phyloP scores from a whole-genome alignment of 2,113 vertebrate species.

The Nyctibius bracteatus region DNA sequence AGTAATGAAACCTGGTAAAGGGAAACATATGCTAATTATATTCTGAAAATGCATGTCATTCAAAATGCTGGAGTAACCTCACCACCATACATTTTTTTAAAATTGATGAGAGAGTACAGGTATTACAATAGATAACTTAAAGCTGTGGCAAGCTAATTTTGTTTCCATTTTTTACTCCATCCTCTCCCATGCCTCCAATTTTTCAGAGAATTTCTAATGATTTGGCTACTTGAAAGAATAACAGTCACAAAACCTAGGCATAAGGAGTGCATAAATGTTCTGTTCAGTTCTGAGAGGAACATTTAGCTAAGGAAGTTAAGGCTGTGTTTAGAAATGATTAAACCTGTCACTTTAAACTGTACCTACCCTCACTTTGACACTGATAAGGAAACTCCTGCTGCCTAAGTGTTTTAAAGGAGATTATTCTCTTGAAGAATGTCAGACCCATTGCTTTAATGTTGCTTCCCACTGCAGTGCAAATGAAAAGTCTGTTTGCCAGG shows the following conservation, averaged over 20 bases:
- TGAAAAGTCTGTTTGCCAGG: not conserved
- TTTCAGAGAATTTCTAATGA: not conserved
- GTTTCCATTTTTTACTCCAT: not conserved
- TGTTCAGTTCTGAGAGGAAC: not conserved
- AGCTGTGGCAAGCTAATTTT: not conserved
- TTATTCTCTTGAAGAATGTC: not conserved
- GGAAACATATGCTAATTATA: not conserved
- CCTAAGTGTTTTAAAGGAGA: not conserved
- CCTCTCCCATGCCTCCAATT: fast-evolving
- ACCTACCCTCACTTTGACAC: not conserved
- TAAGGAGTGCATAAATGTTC: not conserved
- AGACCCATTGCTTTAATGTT: not conserved
- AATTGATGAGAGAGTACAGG: not conserved
- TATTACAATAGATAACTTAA: not conserved
- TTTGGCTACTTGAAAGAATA: not conserved
- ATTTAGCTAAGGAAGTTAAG: not conserved
- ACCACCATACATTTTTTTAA: not conserved
- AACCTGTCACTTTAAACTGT: not conserved
- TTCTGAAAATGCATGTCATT: not conserved
- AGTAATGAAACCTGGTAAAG: not conserved
- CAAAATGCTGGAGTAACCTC: not conserved
- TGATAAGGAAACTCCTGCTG: not conserved
- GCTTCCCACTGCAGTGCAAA: not conserved
- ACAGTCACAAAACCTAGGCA: not conserved
- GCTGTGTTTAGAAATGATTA: not conserved